These are phyloP conservation scores for Oryzias celebensis DNA, from an alignment of 2,113 vertebrate genomes.

Conservation along the genomic window DNA sequence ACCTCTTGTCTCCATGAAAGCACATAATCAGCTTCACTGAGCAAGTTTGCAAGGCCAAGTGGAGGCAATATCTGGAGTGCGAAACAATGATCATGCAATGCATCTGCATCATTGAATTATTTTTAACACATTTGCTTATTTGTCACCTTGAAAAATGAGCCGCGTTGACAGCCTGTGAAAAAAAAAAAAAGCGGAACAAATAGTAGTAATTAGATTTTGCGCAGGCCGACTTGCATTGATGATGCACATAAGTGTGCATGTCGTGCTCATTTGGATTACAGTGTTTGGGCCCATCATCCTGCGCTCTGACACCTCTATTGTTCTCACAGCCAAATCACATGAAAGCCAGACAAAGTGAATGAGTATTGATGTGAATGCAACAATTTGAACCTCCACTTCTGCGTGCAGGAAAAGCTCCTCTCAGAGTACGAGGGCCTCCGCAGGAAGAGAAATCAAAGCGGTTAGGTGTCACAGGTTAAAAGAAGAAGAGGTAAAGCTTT, in stretches of 20 bases:
- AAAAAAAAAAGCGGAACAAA: conserved; percentile 20
- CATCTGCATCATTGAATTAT: conserved; percentile 45
- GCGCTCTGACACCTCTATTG: conserved; percentile 23
- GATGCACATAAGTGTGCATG: conserved; percentile 4
- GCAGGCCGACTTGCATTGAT: conserved; percentile 29
- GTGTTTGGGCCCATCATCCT: conserved; percentile 23
- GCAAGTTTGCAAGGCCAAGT: conserved; percentile 53
- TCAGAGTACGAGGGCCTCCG: conserved; percentile 6
- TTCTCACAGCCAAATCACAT: conserved; percentile 40
- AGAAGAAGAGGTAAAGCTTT: conserved; percentile 5
- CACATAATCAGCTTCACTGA: conserved; percentile 53
- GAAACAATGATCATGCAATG: conserved; percentile 52
- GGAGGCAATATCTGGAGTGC: conserved; percentile 45
- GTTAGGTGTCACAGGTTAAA: conserved; percentile 15
- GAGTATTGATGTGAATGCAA: conserved; percentile 14
- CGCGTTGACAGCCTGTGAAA: conserved; percentile 32
- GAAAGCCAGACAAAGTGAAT: conserved; percentile 50
- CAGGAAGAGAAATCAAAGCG: conserved; percentile 14
- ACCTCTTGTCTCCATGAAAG: conserved; percentile 47
- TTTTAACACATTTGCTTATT: conserved; percentile 39
- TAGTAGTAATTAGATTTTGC: conserved; percentile 42
- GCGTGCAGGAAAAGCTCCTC: conserved; percentile 7
- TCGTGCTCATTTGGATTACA: conserved; percentile 17
- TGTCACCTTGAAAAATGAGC: conserved; percentile 46
- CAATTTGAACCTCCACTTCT: conserved; percentile 23